phyloP scores from a whole-genome alignment of 1,140 invertebrate species.

The Drosophila tani region DNA sequence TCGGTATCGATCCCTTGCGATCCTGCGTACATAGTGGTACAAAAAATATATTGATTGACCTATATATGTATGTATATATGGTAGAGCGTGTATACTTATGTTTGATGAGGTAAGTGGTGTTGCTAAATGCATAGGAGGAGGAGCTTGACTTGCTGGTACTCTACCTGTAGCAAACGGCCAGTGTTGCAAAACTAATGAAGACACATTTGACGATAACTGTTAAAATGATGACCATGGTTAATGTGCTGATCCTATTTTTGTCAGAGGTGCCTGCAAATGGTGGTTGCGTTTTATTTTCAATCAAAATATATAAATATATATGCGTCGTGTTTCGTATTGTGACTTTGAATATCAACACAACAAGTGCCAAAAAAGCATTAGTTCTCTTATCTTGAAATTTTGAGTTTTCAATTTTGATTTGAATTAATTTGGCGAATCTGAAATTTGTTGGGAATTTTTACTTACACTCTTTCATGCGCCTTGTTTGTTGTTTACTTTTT shows the following conservation, averaged over 20 bases:
- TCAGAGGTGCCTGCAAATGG: slow-evolving; percentile 89
- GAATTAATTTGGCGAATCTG: background rate
- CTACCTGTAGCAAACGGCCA: slow-evolving; percentile 98
- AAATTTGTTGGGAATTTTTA: slow-evolving; percentile 2
- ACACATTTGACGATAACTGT: slow-evolving; percentile 95
- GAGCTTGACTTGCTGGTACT: slow-evolving; percentile 85
- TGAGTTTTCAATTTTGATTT: background rate
- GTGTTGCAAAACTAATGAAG: slow-evolving; percentile 97
- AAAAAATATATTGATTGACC: slow-evolving; percentile 13
- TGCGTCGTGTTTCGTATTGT: slow-evolving; percentile 20
- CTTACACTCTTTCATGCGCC: slow-evolving; percentile 14
- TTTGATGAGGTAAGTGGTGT: slow-evolving; percentile 23
- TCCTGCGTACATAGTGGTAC: slow-evolving; percentile 7
- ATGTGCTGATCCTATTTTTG: slow-evolving; percentile 93
- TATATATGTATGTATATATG: slow-evolving; percentile 17
- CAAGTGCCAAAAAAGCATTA: slow-evolving; percentile 8
- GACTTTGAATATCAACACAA: slow-evolving; percentile 20
- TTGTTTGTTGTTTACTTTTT: background rate
- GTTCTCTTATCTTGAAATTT: slow-evolving; percentile 1
- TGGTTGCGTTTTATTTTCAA: slow-evolving; percentile 71
- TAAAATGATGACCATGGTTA: slow-evolving; percentile 96
- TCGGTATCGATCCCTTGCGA: slow-evolving; percentile 11
- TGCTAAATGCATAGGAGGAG: slow-evolving; percentile 16
- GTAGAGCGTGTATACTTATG: slow-evolving; percentile 26
- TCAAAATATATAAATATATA: slow-evolving; percentile 52